phyloP scores from a whole-genome alignment of 2,888 invertebrate genomes.

The Isotomurus palustris region DNA sequence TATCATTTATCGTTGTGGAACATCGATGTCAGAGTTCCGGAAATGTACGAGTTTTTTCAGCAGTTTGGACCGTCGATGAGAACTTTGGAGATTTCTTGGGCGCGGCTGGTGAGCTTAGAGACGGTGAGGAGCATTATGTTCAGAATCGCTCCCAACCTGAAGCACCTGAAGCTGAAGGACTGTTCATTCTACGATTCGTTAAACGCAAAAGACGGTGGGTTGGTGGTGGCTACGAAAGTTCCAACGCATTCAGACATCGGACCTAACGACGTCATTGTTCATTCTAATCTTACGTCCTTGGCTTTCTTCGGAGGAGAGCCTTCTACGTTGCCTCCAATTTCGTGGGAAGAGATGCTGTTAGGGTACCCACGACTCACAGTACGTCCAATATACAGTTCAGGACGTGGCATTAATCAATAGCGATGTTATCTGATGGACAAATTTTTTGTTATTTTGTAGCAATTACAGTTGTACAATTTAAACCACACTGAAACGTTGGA shows the following conservation, averaged over 20 bases:
- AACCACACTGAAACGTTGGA: slow-evolving; percentile 13
- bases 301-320: slow-evolving; percentile 31
- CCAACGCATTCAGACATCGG: no score
- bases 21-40: slow-evolving; percentile 9
- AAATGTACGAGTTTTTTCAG: slow-evolving; percentile 23
- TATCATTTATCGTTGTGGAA: slow-evolving; percentile 25
- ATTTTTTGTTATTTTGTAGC: slow-evolving; percentile 15
- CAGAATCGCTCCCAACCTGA: slow-evolving; percentile 27
- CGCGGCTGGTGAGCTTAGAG: slow-evolving; percentile 23
- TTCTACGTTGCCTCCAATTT: slow-evolving; percentile 22
- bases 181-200: slow-evolving; percentile 26
- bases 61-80: slow-evolving; percentile 26
- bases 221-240: no score
- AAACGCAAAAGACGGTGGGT: neutral
- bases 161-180: slow-evolving; percentile 22
- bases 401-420: neutral
- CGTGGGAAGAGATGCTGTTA: slow-evolving; percentile 26
- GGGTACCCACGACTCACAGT: slow-evolving; percentile 31
- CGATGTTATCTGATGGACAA: neutral
- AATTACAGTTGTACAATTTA: slow-evolving; percentile 28
- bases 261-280: slow-evolving; percentile 18
- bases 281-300: slow-evolving; percentile 24
- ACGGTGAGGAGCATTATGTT: slow-evolving; percentile 28
- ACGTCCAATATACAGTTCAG: neutral
- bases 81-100: slow-evolving; percentile 28